Evolutionary conservation across 2,113 vertebrate genomes (phyloP), one percentile per base, ranked within the genome.

Genomic region (Etia nguti): DNA sequence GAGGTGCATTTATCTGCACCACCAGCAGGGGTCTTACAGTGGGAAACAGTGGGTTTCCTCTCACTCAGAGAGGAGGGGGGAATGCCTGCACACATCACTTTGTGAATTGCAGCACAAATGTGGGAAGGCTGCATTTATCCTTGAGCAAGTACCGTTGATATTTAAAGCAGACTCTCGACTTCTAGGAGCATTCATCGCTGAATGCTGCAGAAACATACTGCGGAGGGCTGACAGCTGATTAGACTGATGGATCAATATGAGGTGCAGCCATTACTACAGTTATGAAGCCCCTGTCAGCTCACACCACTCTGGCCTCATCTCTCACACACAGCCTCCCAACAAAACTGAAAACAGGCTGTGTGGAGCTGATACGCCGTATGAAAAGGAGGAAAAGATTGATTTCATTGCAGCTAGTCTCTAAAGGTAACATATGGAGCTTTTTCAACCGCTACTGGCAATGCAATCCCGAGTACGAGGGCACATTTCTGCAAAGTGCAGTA

Each of bases 61-160:
- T 54, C 26, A 52, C 22, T 41, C 12, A 52, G 12, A 52, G 65
- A 31, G 18, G 46, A 57, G 77, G 70, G 13, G 5, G 55, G 48
- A 41, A 59, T 41, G 36, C 34, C 83, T 59, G 54, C 81, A 82
- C 81, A 56, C 90, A 91, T 80, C 52, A 41, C 36, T 60, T 88
- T 88, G 90, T 90, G 92, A 94, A 92, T 81, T 89, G 87, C 86
- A 90, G 85, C 93, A 92, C 36, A 57, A 55, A 88, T 84, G 86
- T 92, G 93, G 79, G 87, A 93, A 85, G 36, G 88, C 90, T 90
- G 88, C 50, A 92, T 95, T 94, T 93, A 93, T 92, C 85, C 85
- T 65, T 62, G 29, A 85, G 86, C 79, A 85, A 88, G 79, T 54
- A 52, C 31, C 20, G 81, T 70, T 41, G 82, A 90, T 92, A 92